Percentiles rank a stretch among this genome's conserved stretches.
These are phyloP conservation scores for Sinotaia quadrata DNA, from an alignment of 2,888 invertebrate species.

Conservation along the genomic window DNA sequence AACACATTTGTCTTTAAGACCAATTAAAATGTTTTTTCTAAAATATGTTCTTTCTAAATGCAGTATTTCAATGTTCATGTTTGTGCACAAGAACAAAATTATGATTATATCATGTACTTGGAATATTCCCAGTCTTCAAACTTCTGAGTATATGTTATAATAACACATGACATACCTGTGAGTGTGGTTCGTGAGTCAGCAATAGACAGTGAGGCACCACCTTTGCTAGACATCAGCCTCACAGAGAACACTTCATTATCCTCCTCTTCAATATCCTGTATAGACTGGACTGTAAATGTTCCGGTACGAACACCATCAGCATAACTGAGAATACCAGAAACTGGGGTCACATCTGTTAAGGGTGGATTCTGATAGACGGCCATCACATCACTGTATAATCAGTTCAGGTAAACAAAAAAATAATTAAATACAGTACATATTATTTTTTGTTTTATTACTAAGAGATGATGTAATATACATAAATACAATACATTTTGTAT, in stretches of 20 bases:
- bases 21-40: no score
- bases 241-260: constrained; percentile 65
- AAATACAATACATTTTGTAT: no score
- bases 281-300: constrained; percentile 48
- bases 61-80: no score
- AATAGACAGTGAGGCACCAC: constrained; percentile 62
- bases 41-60: no score
- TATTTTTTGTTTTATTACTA: not conserved
- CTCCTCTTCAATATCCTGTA: constrained; percentile 67
- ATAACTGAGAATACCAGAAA: constrained; percentile 65
- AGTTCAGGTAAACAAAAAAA: not conserved
- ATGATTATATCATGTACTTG: no score
- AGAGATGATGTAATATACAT: no score
- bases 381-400: constrained; percentile 52
- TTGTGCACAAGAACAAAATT: no score
- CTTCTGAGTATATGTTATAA: no score
- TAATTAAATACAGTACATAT: not conserved
- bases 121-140: no score
- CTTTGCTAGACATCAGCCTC: constrained; percentile 56
- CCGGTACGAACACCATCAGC: constrained; percentile 38
- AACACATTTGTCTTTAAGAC: no score
- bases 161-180: constrained; percentile 65
- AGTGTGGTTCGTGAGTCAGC: constrained; percentile 55
- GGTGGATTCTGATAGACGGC: constrained; percentile 60
- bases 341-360: constrained; percentile 56